Evolutionary conservation across 2,113 vertebrate species (phyloP), one percentile per base, ranked within the genome.

Genomic region (Tenebrosternarchus preto): DNA sequence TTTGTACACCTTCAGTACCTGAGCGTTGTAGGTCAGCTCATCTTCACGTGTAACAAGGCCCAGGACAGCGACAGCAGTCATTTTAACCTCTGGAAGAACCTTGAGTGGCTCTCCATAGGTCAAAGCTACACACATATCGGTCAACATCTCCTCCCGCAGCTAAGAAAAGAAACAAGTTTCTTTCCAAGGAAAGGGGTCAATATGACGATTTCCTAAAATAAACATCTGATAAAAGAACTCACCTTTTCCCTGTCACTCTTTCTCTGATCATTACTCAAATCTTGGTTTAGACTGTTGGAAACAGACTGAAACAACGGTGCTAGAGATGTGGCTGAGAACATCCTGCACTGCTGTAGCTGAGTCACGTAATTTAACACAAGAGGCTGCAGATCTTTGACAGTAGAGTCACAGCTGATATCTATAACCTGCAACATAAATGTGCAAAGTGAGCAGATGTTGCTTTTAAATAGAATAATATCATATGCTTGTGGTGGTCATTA

Each of bases 21-120:
- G 95, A 76, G 95, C 92, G 55, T 83, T 78, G 1, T 88, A 82
- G 20, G 90, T 96, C 77, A 98, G 93, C 84, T 97, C 95, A 24
- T 95, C 90, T 57, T 72, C 68, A 29, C 25, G 25, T 0, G 3
- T 5, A 3, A 72, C 56, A 50, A 79, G 22, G n/a, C 68, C 63
- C 46, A 61, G n/a, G 25, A 69, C 5, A n/a, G 15, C 0, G 12
- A 22, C 15, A 72, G 68, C 27, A 53, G 70, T 63, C 2, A 33
- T 19, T 1, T 22, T 5, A 9, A 53, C 22, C 25, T 79, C 68
- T 1, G 1, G 5, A 27, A 53, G 22, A 71, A 53, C 15, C 4
- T 20, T 33, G 27, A 66, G 63, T 2, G 24, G 24, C 55, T 15
- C 25, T 57, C 17, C 39, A 0, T 24, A 0, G 33, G 39, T 3